Percentiles rank a stretch among this genome's conserved stretches.
phyloP scores from a whole-genome alignment of 2,113 vertebrate species.

The Equus quagga region DNA sequence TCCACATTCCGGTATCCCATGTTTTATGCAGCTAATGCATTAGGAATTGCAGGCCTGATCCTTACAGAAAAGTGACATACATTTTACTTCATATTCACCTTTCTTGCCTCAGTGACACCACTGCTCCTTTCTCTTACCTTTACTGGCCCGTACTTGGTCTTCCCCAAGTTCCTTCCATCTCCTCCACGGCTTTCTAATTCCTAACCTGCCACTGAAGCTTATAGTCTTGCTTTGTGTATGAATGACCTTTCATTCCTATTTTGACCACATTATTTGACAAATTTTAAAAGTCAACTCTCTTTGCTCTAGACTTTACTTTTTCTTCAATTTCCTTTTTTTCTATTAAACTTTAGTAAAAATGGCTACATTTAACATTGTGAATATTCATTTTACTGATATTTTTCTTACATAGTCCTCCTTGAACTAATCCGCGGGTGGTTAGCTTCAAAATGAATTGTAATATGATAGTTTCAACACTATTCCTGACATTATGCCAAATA shows the following conservation, averaged over 20 bases:
- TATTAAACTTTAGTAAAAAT: background rate
- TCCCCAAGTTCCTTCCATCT: background rate
- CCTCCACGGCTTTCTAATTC: background rate
- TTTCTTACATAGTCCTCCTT: background rate
- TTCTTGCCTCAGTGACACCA: background rate
- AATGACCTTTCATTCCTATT: background rate
- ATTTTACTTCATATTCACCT: background rate
- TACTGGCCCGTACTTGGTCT: background rate
- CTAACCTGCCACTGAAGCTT: background rate
- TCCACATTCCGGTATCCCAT: background rate
- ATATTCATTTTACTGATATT: background rate
- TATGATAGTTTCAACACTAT: background rate
- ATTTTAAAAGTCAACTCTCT: background rate
- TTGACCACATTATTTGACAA: background rate
- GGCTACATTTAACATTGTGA: background rate
- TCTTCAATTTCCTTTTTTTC: background rate
- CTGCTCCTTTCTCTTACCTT: background rate
- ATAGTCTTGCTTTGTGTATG: background rate
- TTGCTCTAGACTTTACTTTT: background rate
- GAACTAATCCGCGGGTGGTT: background rate
- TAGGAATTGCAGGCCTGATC: background rate
- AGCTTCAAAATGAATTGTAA: background rate
- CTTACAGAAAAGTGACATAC: background rate
- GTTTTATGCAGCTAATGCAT: background rate
- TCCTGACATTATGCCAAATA: background rate